phyloP scores from a whole-genome alignment of 2,113 vertebrate genomes.

The Nothoprocta pentlandii region DNA sequence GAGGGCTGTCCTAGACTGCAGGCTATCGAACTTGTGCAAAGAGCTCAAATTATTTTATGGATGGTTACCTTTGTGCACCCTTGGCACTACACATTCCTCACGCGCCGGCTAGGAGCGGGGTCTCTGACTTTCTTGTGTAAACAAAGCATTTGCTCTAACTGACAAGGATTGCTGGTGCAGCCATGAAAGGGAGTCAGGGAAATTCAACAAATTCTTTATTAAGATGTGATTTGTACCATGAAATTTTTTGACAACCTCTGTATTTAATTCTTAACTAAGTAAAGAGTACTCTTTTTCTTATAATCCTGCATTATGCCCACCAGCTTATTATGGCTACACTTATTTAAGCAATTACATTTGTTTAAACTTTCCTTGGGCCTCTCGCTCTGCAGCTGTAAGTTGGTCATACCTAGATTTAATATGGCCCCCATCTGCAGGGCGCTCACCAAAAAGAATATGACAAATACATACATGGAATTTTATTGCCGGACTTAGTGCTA shows the following conservation, averaged over 20 bases:
- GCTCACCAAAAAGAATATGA: background rate
- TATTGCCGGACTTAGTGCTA: background rate
- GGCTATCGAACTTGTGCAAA: conserved; percentile 1
- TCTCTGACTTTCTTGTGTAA: conserved; percentile 47
- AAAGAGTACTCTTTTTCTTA: background rate
- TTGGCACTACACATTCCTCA: conserved; percentile 42
- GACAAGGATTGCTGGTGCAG: conserved; percentile 23
- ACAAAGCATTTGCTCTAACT: conserved; percentile 46
- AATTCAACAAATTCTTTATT: conserved; percentile 56
- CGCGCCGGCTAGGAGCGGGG: background rate
- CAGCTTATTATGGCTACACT: conserved; percentile 7
- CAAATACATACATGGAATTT: background rate
- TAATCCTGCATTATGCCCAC: background rate
- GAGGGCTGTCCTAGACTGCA: background rate
- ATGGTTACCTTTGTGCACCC: conserved; percentile 46
- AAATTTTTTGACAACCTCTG: conserved; percentile 14
- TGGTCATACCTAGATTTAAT: conserved; percentile 12
- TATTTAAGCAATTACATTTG: conserved; percentile 43
- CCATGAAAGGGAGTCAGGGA: background rate
- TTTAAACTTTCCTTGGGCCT: conserved; percentile 42
- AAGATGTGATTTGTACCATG: conserved; percentile 46
- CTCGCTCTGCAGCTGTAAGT: background rate
- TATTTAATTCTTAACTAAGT: conserved; percentile 43
- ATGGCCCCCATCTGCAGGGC: background rate
- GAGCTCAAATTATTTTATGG: conserved; percentile 48